phyloP scores from a whole-genome alignment of 2,113 vertebrate species.

The Etheostoma cragini region DNA sequence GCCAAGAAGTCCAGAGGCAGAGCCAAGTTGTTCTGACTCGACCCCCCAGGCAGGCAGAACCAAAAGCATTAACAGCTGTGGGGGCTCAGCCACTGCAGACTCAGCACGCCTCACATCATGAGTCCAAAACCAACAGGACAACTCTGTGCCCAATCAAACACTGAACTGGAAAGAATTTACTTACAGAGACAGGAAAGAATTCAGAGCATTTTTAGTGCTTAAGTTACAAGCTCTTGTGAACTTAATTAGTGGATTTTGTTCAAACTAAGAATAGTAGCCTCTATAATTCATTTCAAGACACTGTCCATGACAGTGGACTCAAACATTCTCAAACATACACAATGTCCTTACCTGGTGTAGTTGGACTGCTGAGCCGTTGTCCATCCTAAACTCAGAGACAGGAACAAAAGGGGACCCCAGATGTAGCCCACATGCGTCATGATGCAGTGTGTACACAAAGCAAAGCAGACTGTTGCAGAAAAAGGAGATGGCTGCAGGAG shows the following conservation, averaged over 20 bases:
- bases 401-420: conserved; percentile 67
- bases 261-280: neutral
- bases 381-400: conserved; percentile 72
- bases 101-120: conserved; percentile 43
- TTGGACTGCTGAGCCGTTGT: conserved; percentile 72
- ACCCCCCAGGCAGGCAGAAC: conserved; percentile 64
- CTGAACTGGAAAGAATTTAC: conserved; percentile 46
- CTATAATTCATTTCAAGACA: neutral
- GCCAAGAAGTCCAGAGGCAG: conserved; percentile 46
- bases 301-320: too few species aligned
- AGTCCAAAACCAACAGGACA: conserved; percentile 50
- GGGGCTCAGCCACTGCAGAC: conserved; percentile 47
- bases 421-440: conserved; percentile 66
- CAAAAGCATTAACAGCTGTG: conserved; percentile 72
- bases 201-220: neutral
- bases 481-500: conserved; percentile 49
- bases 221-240: neutral
- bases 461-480: conserved; percentile 32
- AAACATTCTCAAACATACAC: neutral
- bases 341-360: conserved; percentile 75
- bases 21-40: conserved; percentile 58
- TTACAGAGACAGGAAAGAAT: conserved; percentile 41
- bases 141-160: conserved; percentile 49
- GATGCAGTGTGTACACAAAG: conserved; percentile 46
- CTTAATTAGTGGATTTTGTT: neutral